These are phyloP conservation scores for Circaetus cinerascens DNA, from an alignment of 2,113 vertebrate genomes.

Conservation along the genomic window DNA sequence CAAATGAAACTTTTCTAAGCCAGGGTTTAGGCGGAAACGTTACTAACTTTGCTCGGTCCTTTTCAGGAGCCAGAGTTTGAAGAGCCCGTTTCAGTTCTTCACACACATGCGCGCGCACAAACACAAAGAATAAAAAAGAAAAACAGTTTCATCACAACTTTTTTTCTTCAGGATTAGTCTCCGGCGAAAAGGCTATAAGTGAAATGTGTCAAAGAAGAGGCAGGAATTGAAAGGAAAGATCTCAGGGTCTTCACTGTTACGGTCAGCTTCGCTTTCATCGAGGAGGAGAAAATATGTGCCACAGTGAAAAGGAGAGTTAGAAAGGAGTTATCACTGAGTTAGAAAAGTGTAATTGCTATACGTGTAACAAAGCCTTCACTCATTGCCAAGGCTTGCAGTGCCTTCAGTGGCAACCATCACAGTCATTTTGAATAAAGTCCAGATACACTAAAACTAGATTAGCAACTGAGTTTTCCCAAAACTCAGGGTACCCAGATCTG, in stretches of 20 bases:
- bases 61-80: not conserved
- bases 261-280: not conserved
- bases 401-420: not conserved
- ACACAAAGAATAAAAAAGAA: not conserved
- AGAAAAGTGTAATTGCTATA: not conserved
- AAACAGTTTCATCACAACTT: slow-evolving; percentile 3
- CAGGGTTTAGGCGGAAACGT: not conserved
- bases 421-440: not conserved
- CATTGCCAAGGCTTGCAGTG: not conserved
- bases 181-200: not conserved
- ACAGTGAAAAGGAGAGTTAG: not conserved
- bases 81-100: not conserved
- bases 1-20: slow-evolving; percentile 13
- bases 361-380: not conserved
- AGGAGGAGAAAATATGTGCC: not conserved
- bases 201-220: not conserved
- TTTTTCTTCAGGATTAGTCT: not conserved
- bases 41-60: not conserved
- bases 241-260: not conserved
- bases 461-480: not conserved
- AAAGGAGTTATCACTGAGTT: not conserved
- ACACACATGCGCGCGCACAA: rapidly evolving
- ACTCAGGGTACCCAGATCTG: not conserved
- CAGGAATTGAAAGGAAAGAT: not conserved
- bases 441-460: not conserved